Evolutionary conservation across 1,140 invertebrate species (phyloP).

Genomic region (Monomorium pharaonis): DNA sequence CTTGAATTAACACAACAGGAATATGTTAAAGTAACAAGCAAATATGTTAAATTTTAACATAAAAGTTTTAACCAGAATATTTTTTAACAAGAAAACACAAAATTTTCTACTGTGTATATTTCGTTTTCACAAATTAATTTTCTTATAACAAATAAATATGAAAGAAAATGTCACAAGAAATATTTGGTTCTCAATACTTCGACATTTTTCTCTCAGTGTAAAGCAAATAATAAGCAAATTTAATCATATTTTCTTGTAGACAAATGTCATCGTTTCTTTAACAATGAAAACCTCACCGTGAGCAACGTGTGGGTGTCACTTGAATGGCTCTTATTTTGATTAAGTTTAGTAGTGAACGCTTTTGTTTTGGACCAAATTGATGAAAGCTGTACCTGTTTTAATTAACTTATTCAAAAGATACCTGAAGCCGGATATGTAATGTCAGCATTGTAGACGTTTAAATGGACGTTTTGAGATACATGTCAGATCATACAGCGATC

Average conservation of each 20-base stretch:
- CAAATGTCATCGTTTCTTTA: constrained; percentile 10
- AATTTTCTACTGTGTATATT: too few species aligned
- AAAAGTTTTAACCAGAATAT: too few species aligned
- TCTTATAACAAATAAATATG: too few species aligned
- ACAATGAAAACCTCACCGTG: constrained; percentile 44
- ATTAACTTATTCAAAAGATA: constrained; percentile 83
- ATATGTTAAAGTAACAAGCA: too few species aligned
- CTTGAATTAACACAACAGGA: too few species aligned
- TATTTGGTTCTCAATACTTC: too few species aligned
- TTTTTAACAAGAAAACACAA: too few species aligned
- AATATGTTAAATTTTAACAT: too few species aligned
- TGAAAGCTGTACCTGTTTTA: constrained; percentile 81
- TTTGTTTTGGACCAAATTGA: constrained; percentile 78
- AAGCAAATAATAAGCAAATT: neutral
- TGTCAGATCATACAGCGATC: constrained; percentile 58
- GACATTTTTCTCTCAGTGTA: too few species aligned
- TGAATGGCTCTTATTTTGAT: constrained; percentile 83
- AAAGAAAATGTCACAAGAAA: too few species aligned
- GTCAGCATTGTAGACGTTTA: constrained; percentile 74
- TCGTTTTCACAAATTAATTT: too few species aligned
- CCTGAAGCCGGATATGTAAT: constrained; percentile 80
- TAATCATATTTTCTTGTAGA: neutral
- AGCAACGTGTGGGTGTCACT: constrained; percentile 73
- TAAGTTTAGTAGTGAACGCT: constrained; percentile 78
- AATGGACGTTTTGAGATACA: constrained; percentile 72